Conservation (phyloP, 2,888 invertebrate genomes). For the Onthophagus sagittarius region DNA sequence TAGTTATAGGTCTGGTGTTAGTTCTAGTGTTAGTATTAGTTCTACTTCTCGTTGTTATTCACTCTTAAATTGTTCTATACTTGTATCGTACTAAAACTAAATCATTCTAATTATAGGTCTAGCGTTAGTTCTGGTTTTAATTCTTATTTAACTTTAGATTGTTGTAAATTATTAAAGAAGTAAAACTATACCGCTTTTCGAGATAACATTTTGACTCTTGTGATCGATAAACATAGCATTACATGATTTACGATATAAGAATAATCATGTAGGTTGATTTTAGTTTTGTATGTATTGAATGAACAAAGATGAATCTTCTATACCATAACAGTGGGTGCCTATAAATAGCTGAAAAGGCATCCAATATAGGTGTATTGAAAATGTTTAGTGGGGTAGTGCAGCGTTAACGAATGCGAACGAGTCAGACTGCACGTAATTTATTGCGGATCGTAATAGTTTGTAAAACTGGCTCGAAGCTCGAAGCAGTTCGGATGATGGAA, state of each 20-base stretch:
- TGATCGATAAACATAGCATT: too few species aligned
- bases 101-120: too few species aligned
- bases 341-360: not conserved
- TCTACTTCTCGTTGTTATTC: too few species aligned
- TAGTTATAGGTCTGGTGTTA: too few species aligned
- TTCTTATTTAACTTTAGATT: too few species aligned
- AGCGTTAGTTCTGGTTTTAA: too few species aligned
- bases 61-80: too few species aligned
- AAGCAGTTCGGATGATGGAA: constrained; percentile 6
- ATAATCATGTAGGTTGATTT: not conserved
- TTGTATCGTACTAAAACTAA: too few species aligned
- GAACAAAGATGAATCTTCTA: not conserved
- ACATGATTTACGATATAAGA: not conserved
- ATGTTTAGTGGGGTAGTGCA: not conserved
- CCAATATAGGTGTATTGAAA: not conserved
- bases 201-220: too few species aligned
- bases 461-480: not conserved
- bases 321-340: not conserved
- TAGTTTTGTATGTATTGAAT: not conserved
- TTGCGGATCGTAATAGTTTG: not conserved
- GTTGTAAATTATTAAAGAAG: too few species aligned
- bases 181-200: too few species aligned
- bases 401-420: not conserved
- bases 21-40: too few species aligned
- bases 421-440: not conserved